Conservation (phyloP, 37 sponge, comb jelly and placozoan genomes). For the Bolinopsis microptera region DNA sequence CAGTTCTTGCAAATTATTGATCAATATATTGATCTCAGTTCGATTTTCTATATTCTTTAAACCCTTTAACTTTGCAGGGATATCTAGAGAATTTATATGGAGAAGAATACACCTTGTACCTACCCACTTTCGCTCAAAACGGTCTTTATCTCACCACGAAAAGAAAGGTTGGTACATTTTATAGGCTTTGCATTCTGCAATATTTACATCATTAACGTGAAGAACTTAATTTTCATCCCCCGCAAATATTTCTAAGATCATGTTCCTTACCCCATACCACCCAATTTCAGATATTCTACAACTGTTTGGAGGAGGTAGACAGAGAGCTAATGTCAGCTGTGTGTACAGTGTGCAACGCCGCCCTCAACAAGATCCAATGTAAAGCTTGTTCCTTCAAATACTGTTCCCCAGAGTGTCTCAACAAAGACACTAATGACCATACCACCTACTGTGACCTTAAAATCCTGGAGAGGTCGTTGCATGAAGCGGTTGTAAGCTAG, state of each 20-base stretch:
- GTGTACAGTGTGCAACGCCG: conserved; percentile 34
- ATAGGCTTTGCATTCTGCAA: no score
- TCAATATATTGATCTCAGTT: no score
- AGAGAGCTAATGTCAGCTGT: conserved; percentile 1
- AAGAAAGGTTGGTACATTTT: neutral
- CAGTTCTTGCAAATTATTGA: no score
- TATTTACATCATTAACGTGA: no score
- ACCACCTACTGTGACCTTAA: neutral
- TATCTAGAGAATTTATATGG: conserved; percentile 15
- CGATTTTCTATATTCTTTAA: no score
- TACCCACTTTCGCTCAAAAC: conserved; percentile 26
- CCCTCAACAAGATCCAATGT: conserved; percentile 27
- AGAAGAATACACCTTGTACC: neutral
- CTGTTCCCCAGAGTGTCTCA: conserved; percentile 28
- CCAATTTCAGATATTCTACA: conserved; percentile 63
- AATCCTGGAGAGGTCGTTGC: neutral
- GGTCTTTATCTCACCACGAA: conserved; percentile 39
- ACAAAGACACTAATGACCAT: neutral
- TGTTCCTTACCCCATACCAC: no score
- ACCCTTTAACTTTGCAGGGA: neutral
- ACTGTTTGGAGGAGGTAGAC: neutral
- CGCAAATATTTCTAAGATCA: no score
- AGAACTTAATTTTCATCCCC: no score
- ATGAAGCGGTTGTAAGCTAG: neutral
- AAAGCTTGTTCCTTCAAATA: conserved; percentile 51